A percentile compares a stretch with the other conserved stretches of the same genome.
Conservation (phyloP, 2,888 invertebrate species). For the Hypercompe scribonia region DNA sequence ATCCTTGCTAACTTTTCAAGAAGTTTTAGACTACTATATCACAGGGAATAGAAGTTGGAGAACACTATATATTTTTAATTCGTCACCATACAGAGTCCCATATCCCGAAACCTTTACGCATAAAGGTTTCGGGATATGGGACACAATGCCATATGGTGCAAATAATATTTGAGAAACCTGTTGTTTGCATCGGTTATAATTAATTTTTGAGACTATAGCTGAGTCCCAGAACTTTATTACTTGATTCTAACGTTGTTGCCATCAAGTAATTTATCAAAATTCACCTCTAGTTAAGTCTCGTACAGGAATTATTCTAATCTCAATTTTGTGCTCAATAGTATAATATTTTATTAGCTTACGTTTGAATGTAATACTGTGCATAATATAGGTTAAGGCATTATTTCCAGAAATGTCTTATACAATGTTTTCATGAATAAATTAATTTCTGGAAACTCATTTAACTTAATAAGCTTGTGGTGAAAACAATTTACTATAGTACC, state of each 20-base stretch:
- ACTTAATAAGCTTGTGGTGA: constrained; percentile 8
- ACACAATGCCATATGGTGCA: not conserved
- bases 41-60: too few species aligned
- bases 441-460: constrained; percentile 1
- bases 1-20: too few species aligned
- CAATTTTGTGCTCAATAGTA: not conserved
- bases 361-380: not conserved
- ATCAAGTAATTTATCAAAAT: not conserved
- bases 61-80: too few species aligned
- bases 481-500: not conserved
- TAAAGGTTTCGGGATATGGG: not conserved
- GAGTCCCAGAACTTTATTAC: too few species aligned
- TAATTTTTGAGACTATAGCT: too few species aligned
- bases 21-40: too few species aligned
- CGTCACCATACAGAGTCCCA: too few species aligned
- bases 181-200: too few species aligned
- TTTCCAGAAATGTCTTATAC: not conserved
- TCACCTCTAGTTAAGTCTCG: not conserved
- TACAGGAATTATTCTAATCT: not conserved
- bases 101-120: too few species aligned
- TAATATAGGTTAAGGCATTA: not conserved
- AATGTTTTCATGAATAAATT: constrained; percentile 5
- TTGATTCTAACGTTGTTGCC: too few species aligned
- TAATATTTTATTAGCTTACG: not conserved
- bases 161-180: too few species aligned